Evolutionary conservation across 37 sponge, comb jelly and placozoan genomes (phyloP).

Genomic region (Crambe crambe): DNA sequence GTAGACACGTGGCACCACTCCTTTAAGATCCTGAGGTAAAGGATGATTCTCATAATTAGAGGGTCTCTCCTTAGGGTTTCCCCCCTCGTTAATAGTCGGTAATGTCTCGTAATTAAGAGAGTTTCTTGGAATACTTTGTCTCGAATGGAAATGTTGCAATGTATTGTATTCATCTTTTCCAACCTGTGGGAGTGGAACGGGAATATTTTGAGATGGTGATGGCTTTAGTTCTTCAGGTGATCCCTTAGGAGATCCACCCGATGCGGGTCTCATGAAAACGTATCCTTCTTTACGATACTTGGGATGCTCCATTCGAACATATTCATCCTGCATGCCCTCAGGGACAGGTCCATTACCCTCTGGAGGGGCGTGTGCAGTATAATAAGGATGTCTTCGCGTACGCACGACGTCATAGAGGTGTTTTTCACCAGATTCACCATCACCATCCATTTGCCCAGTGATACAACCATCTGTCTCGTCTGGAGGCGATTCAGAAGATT

Average conservation of each 20-base stretch:
- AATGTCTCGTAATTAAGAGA: not conserved
- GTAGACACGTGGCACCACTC: not conserved
- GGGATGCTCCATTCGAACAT: conserved; percentile 38
- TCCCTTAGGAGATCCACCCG: not conserved
- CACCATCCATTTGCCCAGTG: conserved; percentile 25
- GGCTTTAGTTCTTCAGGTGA: not conserved
- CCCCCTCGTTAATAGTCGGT: conserved; percentile 13
- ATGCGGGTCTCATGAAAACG: conserved; percentile 20
- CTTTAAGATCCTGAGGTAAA: conserved; percentile 17
- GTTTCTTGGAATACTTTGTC: not conserved
- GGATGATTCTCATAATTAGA: conserved; percentile 41
- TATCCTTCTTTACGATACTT: conserved; percentile 1
- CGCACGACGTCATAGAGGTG: not conserved
- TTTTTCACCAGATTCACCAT: not conserved
- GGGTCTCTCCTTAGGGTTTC: not conserved
- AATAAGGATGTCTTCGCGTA: not conserved
- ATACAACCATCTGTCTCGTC: conserved; percentile 10
- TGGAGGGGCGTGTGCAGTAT: not conserved
- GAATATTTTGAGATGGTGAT: not conserved
- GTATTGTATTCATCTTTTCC: not conserved
- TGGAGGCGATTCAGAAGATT: not conserved
- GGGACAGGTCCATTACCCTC: not conserved
- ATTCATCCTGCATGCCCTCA: not conserved
- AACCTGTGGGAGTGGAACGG: not conserved
- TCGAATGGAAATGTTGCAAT: not conserved